Conservation (phyloP, 2,113 vertebrate genomes). For the Engystomops pustulosus region DNA sequence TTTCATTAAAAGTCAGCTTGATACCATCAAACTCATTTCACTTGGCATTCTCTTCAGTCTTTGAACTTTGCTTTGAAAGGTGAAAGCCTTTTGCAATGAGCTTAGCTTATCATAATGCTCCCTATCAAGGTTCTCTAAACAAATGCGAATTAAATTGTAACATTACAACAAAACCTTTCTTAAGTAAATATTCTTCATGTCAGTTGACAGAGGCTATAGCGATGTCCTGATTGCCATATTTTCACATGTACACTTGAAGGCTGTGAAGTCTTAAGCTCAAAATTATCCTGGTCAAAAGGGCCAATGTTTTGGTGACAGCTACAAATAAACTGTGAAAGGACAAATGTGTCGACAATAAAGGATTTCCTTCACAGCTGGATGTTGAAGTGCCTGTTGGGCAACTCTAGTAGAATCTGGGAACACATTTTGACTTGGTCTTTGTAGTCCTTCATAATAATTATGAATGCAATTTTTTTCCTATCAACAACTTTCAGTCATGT, state of each 20-base stretch:
- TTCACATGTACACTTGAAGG: conserved; percentile 1
- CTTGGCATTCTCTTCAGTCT: conserved; percentile 45
- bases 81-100: conserved; percentile 13
- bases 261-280: conserved; percentile 12
- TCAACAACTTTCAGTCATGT: conserved; percentile 33
- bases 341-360: conserved; percentile 52
- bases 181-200: conserved; percentile 15
- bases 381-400: conserved; percentile 11
- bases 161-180: neutral
- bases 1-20: conserved; percentile 58
- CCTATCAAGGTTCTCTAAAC: conserved; percentile 42
- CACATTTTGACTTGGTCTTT: conserved; percentile 30
- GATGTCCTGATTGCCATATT: conserved; percentile 19
- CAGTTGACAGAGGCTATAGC: neutral
- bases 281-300: conserved; percentile 20
- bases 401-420: neutral
- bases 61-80: conserved; percentile 48
- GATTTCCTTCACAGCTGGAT: conserved; percentile 55
- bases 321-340: conserved; percentile 57
- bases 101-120: conserved; percentile 20
- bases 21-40: conserved; percentile 39
- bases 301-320: conserved; percentile 45
- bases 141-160: conserved; percentile 21
- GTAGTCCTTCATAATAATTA: conserved; percentile 27
- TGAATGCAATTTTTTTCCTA: conserved; percentile 37